Conservation (phyloP, 2,888 invertebrate genomes). For the Rhagonycha lutea region DNA sequence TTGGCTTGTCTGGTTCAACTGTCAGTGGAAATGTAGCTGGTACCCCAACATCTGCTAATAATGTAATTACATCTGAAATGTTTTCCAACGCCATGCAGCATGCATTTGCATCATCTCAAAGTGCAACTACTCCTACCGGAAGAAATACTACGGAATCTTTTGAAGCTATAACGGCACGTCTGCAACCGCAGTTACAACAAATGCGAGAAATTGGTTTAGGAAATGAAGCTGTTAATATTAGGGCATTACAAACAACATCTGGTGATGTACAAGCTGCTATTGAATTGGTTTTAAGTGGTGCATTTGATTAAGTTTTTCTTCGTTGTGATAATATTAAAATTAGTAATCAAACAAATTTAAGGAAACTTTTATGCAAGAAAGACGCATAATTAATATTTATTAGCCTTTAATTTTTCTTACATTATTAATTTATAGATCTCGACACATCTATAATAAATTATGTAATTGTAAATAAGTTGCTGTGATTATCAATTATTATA, state of each 20-base stretch:
- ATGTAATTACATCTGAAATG: constrained; percentile 75
- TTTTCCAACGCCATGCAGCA: constrained; percentile 78
- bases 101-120: constrained; percentile 58
- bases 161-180: constrained; percentile 48
- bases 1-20: constrained; percentile 42
- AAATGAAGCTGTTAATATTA: constrained; percentile 82
- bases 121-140: constrained; percentile 21
- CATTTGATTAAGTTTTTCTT: constrained; percentile 48
- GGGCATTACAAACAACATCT: constrained; percentile 77
- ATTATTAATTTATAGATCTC: too few relatives aligned
- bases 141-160: constrained; percentile 39
- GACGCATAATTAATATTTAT: too few relatives aligned
- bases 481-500: too few relatives aligned
- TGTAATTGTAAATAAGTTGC: too few relatives aligned
- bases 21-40: constrained; percentile 29
- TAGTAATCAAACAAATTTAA: neutral
- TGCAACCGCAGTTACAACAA: constrained; percentile 67
- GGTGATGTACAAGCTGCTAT: constrained; percentile 92
- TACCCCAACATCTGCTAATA: constrained; percentile 34
- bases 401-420: too few relatives aligned
- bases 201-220: constrained; percentile 91
- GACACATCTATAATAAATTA: too few relatives aligned
- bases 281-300: constrained; percentile 81
- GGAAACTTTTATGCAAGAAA: too few relatives aligned
- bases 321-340: neutral